Evolutionary conservation across 2,888 invertebrate species (phyloP), one percentile per base, ranked within the genome.

Genomic region (Petrolisthes manimaculis): DNA sequence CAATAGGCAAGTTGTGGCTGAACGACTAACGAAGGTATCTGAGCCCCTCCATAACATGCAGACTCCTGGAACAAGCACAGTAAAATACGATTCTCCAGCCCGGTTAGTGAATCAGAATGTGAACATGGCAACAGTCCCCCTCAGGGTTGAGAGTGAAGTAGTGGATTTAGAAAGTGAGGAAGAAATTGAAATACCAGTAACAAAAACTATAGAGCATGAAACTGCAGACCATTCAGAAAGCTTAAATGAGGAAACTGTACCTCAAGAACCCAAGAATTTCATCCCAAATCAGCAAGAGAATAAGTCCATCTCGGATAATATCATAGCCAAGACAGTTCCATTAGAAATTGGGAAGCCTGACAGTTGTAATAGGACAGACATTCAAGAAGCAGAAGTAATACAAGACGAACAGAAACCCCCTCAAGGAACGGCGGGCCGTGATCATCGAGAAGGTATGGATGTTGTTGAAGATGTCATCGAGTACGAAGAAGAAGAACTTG

Each of bases 161-260:
- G 85, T 85, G 56, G 85, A 85, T 51, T 79, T 85, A 12, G 85
- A 85, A 24, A 79, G 85, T 79, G 85, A 85, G 21, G 85, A 85
- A 54, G 78, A 85, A 71, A 18, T 24, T 78, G 84, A 84, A 4
- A 51, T 78, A 14, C 67, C 61, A 21, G n/a, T 56, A 51, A n/a
- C n/a, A 78, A 53, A 78, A 37, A 69, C n/a, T 6, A 21, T 54
- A 12, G 51, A n/a, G 61, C 18, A 6, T 12, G 71, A 71, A 71
- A 71, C n/a, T n/a, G 21, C 0, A 6, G 18, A 6, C 12, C 21
- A 6, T n/a, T n/a, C 71, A 3, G 18, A 71, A 71, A n/a, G n/a
- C 14, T 37, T 67, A 8, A 37, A 18, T 24, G 24, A 24, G 24
- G 1, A n/a, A 9, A 67, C 37, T 24, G 37, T 37, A 37, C 37